Evolutionary conservation across 2,113 vertebrate species (phyloP), one percentile per base, ranked within the genome.

Genomic region (Ciconia stormi): DNA sequence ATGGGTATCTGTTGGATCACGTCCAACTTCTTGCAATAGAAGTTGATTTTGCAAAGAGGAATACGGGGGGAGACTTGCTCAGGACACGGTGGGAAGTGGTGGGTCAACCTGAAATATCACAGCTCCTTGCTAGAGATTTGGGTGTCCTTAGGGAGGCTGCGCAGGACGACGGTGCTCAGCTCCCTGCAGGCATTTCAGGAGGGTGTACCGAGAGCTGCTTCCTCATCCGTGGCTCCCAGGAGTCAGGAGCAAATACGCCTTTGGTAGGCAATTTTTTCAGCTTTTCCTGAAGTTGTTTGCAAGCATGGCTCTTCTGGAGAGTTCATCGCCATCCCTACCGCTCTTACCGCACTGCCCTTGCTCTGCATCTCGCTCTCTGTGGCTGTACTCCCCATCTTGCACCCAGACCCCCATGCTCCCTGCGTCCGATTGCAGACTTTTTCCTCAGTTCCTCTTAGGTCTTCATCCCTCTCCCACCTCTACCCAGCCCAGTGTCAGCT

Each of bases 311-410:
- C 29, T 32, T 44, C 55, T n/a, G 34, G 36, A 16, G 58, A 56
- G 25, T 15, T 56, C 7, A 3, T 32, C 6, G 5, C 26, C 61
- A 36, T 36, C 49, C 18, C 22, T 22, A 1, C 58, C 2, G 1
- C 38, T 72, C 53, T 30, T 38, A 7, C 13, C 4, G 1, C 71
- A 46, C 34, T 0, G 0, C 13, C 27, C 21, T n/a, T 46, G 4
- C 38, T 15, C 34, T 15, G 56, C 25, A 9, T 29, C 50, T 59
- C 1, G 3, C 25, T 65, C 22, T 16, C 32, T 7, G 2, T 55
- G 36, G 13, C 52, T 87, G 59, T 34, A 36, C 46, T 21, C 20
- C 58, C 32, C 27, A 3, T 49, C 72, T 42, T 42, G 27, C 29
- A 40, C 32, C 26, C 34, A 26, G 49, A 38, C 42, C 10, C 53